These are phyloP conservation scores for Acanthisitta chloris DNA, from an alignment of 2,113 vertebrate species.

Conservation along the genomic window DNA sequence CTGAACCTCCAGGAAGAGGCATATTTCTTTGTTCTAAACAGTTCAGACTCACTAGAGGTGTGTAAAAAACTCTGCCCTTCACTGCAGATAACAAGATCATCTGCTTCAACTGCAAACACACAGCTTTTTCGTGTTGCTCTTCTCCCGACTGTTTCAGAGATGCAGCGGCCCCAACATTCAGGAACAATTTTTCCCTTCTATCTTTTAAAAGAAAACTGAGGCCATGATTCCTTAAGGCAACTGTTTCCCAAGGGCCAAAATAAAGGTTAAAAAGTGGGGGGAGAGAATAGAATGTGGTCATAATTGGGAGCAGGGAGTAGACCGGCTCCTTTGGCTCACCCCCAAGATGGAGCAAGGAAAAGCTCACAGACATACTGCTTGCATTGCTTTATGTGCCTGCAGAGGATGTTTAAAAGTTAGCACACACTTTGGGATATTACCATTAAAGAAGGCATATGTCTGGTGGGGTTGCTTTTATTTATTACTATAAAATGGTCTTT, in stretches of 20 bases:
- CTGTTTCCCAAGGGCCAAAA: slow-evolving; percentile 11
- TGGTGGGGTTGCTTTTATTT: slow-evolving; percentile 20
- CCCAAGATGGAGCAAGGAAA: slow-evolving; percentile 2
- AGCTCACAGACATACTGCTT: slow-evolving; percentile 1
- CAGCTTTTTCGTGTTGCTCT: neutral
- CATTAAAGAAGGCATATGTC: neutral
- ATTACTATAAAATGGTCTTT: neutral
- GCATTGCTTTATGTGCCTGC: slow-evolving; percentile 15
- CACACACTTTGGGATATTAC: slow-evolving; percentile 1
- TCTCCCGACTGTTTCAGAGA: neutral
- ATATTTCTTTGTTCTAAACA: neutral
- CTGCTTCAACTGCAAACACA: neutral
- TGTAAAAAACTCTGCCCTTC: neutral
- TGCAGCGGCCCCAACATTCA: neutral
- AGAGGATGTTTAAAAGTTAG: slow-evolving; percentile 53
- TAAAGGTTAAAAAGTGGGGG: neutral
- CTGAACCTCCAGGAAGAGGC: neutral
- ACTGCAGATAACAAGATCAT: neutral
- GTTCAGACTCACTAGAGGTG: neutral
- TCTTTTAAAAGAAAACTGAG: neutral
- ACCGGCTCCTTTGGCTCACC: neutral
- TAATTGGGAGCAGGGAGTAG: slow-evolving; percentile 11
- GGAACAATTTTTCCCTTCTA: neutral
- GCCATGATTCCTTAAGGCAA: neutral
- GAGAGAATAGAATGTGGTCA: neutral